A percentile compares a stretch with the other conserved stretches of the same genome.
Conservation (phyloP, 2,888 invertebrate genomes). For the Cheilosia soror region DNA sequence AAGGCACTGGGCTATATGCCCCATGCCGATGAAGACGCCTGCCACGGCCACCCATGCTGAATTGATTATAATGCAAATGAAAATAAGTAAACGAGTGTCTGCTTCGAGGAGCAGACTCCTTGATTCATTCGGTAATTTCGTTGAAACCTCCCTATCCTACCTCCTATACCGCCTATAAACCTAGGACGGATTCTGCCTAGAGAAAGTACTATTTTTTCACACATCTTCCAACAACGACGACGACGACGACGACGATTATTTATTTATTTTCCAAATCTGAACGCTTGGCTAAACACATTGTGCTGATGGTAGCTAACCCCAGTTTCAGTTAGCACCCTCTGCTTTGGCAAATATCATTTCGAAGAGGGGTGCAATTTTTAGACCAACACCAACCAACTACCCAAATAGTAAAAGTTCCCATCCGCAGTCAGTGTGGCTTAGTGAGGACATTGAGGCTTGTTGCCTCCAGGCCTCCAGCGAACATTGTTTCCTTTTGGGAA, state of each 20-base stretch:
- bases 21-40: background rate
- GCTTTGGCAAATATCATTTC: background rate
- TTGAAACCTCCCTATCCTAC: constrained; percentile 5
- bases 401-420: constrained; percentile 60
- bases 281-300: constrained; percentile 49
- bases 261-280: constrained; percentile 71
- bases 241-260: constrained; percentile 35
- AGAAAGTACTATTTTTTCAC: constrained; percentile 61
- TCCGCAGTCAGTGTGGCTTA: background rate
- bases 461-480: constrained; percentile 8
- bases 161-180: background rate
- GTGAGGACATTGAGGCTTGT: background rate
- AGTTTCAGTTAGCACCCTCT: constrained; percentile 15
- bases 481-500: background rate
- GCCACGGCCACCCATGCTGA: constrained; percentile 32
- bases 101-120: constrained; percentile 42
- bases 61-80: constrained; percentile 74
- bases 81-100: constrained; percentile 47
- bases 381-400: constrained; percentile 42
- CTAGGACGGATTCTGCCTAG: constrained; percentile 6
- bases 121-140: constrained; percentile 23
- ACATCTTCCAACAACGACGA: constrained; percentile 43
- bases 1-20: constrained; percentile 12
- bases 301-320: constrained; percentile 12
- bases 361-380: constrained; percentile 7